Base-by-base conservation (phyloP, 2,113 vertebrate species). In the Cottus gobio region DNA sequence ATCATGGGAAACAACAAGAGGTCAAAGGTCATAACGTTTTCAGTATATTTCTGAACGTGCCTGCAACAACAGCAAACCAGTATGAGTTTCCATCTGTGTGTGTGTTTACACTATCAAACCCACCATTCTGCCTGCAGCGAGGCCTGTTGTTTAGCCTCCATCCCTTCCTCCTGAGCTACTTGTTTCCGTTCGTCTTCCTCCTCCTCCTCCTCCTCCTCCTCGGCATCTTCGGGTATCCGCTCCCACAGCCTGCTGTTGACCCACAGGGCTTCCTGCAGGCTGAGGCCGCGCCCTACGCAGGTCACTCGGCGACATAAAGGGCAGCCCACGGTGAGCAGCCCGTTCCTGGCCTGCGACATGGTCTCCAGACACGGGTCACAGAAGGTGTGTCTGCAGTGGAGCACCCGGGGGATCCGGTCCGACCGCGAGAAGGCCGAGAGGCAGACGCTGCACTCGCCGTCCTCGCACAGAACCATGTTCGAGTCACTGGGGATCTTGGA, bases 371-470 rank as follows among this genome's bases (percentile, higher is more conserved):
- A 95, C 2, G 13, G 71, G 0, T 90, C 76, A 5, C 95, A 95
- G 90, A 95, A 95, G 18, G 94, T 94, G 88, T 95, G 95, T 12
- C 88, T 87, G 86, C 95, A 95, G 92, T 94, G 94, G 18, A 95
- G 93, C 77, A 95, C 56, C 9, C 94, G 83, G 48, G 95, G 95
- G 73, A 94, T 68, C 58, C 92, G 77, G 60, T 93, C 91, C 36
- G 18, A 61, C 39, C 94, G 88, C 1, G 92, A 89, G 90, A 90
- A 95, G 9, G 85, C 72, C 44, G 79, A n/a, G 30, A 92, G 87
- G 80, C 95, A 95, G 36, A 95, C 91, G 20, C 92, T 88, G 65
- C 95, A 95, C 52, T 95, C 94, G 1, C 76, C 83, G 8, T 95
- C 94, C 75, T 93, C 92, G 52, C 84, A 91, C 70, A 94, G 85